phyloP scores from a whole-genome alignment of 1,140 invertebrate genomes.

The Heliconius congener region DNA sequence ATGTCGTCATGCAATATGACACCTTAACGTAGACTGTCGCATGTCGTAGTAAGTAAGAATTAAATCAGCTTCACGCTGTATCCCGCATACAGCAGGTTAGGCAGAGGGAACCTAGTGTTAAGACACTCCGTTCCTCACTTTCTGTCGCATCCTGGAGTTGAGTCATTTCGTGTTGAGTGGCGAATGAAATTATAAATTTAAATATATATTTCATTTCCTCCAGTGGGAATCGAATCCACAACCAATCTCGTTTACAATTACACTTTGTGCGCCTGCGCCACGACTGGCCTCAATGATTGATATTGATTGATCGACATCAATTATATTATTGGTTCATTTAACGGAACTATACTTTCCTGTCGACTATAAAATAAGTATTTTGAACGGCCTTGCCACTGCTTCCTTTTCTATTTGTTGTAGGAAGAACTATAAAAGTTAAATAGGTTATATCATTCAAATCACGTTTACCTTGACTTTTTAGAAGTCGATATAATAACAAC shows the following conservation, averaged over 20 bases:
- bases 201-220: no score
- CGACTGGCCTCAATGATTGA: no score
- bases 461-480: background rate
- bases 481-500: background rate
- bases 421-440: background rate
- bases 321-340: constrained; percentile 54
- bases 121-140: no score
- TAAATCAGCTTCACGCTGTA: no score
- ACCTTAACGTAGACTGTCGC: constrained; percentile 19
- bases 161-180: no score
- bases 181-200: no score
- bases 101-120: background rate
- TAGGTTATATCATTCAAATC: background rate
- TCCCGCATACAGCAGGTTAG: no score
- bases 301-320: no score
- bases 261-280: no score
- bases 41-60: background rate
- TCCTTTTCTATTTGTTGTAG: background rate
- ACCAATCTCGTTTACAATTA: no score
- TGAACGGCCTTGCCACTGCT: background rate
- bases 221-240: no score
- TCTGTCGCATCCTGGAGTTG: no score
- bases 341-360: constrained; percentile 61
- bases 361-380: constrained; percentile 12
- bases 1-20: constrained; percentile 39